Conservation (phyloP, 2,113 vertebrate genomes). For the Burhinus bistriatus region DNA sequence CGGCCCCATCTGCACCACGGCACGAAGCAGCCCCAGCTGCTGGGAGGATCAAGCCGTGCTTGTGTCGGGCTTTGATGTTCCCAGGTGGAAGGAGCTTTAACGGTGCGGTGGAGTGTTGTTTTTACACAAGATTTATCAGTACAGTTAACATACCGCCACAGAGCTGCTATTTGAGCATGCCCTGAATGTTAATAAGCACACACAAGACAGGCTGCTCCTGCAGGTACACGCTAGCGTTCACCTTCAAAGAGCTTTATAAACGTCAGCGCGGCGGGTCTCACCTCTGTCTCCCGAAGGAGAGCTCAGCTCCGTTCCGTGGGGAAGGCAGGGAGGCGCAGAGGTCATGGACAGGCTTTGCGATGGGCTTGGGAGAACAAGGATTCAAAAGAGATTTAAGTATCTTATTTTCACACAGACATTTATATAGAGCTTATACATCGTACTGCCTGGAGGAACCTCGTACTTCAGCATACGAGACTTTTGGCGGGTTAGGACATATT, state of each 20-base stretch:
- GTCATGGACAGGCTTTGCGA: not conserved
- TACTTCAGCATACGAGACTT: fast-evolving
- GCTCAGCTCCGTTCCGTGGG: not conserved
- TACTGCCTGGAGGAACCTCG: not conserved
- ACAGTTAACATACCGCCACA: not conserved
- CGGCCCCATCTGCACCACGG: fast-evolving
- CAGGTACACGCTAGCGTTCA: not conserved
- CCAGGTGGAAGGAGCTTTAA: not conserved
- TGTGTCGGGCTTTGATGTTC: not conserved
- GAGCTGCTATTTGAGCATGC: conserved; percentile 30
- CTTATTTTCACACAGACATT: not conserved
- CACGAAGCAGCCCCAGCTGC: not conserved
- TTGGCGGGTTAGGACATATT: not conserved
- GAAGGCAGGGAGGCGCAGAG: not conserved
- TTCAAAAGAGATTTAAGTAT: not conserved
- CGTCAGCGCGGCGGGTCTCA: not conserved
- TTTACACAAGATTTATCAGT: conserved; percentile 53
- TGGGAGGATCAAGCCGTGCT: not conserved
- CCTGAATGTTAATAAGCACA: not conserved
- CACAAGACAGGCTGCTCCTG: not conserved
- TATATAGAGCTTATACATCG: not conserved
- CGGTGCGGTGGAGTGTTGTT: conserved; percentile 21
- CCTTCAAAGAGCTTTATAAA: not conserved
- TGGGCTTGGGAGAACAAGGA: not conserved
- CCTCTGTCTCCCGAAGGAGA: not conserved